Evolutionary conservation across 2,797 vertebrate species (phyloP).

Genomic region (Schizopygopsis pylzovi): DNA sequence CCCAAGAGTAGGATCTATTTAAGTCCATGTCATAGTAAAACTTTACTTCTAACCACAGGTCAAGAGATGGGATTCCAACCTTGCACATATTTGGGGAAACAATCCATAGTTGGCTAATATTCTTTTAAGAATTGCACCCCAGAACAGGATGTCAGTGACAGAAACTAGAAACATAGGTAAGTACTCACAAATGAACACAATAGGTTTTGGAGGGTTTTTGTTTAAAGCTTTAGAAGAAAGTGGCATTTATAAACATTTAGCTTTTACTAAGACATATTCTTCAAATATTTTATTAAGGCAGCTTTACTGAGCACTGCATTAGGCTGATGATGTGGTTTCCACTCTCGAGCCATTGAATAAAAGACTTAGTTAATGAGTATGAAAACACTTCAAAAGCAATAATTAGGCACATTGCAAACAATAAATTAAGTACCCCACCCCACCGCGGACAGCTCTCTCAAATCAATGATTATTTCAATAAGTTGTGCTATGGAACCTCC

Average conservation of each 20-base stretch:
- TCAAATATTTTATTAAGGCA: neutral
- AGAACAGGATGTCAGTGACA: neutral
- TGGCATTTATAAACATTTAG: neutral
- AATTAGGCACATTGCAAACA: slow-evolving; percentile 63
- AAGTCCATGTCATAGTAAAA: too few species aligned
- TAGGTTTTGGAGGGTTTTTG: neutral
- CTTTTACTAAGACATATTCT: neutral
- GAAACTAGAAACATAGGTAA: neutral
- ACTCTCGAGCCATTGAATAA: slow-evolving; percentile 43
- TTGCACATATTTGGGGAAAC: too few species aligned
- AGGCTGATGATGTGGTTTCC: slow-evolving; percentile 20
- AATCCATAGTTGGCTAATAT: too few species aligned
- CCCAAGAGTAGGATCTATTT: too few species aligned
- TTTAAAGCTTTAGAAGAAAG: neutral
- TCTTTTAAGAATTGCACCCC: too few species aligned
- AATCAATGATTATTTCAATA: slow-evolving; percentile 77
- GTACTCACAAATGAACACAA: neutral
- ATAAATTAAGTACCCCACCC: slow-evolving; percentile 62
- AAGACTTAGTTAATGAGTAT: slow-evolving; percentile 58
- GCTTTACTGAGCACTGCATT: neutral
- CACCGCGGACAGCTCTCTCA: slow-evolving; percentile 40
- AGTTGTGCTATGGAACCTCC: slow-evolving; percentile 60
- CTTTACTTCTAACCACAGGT: too few species aligned
- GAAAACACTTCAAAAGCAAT: slow-evolving; percentile 45
- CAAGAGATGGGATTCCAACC: too few species aligned